Percentiles rank a stretch among this genome's conserved stretches.
Conservation (phyloP, 2,797 vertebrate genomes). For the Acrocephalus scirpaceus region DNA sequence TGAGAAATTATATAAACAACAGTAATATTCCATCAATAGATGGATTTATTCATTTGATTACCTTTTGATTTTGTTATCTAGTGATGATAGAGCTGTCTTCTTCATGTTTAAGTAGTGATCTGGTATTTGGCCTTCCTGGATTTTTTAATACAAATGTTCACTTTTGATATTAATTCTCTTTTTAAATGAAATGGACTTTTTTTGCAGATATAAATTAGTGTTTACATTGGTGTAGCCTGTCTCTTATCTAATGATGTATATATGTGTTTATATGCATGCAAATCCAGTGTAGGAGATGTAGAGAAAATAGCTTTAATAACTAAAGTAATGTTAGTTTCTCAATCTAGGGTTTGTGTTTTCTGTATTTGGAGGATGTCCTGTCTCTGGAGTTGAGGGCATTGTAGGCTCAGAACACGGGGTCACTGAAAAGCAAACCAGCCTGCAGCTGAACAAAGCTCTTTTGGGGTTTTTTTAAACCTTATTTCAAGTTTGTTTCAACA, state of each 20-base stretch:
- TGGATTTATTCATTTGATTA: neutral
- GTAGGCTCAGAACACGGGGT: neutral
- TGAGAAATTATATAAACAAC: neutral
- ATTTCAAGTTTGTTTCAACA: neutral
- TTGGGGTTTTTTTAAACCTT: neutral
- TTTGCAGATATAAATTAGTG: neutral
- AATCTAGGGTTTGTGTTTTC: neutral
- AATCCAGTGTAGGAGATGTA: neutral
- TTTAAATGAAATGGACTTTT: neutral
- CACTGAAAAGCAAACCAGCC: neutral
- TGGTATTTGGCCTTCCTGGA: neutral
- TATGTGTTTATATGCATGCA: neutral
- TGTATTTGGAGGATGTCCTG: neutral
- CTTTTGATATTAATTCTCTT: neutral
- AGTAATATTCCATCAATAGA: neutral
- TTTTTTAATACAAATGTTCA: neutral
- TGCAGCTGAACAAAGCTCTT: neutral
- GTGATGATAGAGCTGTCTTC: neutral
- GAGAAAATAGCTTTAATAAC: neutral
- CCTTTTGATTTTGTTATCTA: neutral
- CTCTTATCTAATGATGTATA: neutral
- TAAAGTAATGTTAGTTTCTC: neutral
- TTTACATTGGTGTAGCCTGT: neutral
- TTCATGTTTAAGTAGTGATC: neutral
- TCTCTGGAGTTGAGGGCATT: neutral